Percentiles rank a stretch among this genome's conserved stretches.
phyloP scores from a whole-genome alignment of 2,888 invertebrate genomes.

The Mimachlamys varia region DNA sequence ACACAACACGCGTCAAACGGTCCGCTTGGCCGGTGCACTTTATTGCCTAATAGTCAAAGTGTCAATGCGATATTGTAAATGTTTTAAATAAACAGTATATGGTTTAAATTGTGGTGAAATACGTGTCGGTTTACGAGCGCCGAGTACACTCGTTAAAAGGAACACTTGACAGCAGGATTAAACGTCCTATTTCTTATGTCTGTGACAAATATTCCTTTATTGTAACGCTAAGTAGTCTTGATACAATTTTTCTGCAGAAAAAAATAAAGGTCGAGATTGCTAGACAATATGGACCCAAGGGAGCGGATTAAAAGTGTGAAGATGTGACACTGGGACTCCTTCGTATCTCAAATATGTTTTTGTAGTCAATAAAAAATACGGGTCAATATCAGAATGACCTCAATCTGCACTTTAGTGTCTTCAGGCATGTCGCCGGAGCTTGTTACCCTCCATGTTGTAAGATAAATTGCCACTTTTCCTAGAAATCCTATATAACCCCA shows the following conservation, averaged over 20 bases:
- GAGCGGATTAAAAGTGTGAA: not conserved
- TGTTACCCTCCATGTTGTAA: not conserved
- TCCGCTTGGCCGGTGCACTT: not conserved
- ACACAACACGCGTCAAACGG: not conserved
- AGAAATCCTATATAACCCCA: conserved; percentile 34
- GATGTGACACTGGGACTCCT: not conserved
- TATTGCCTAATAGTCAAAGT: not conserved
- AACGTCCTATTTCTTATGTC: not conserved
- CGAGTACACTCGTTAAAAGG: not conserved
- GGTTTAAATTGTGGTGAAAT: conserved; percentile 17
- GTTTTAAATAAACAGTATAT: conserved; percentile 28
- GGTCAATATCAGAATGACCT: not conserved
- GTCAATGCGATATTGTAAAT: conserved; percentile 15
- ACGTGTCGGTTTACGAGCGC: not conserved
- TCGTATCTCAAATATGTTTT: not conserved
- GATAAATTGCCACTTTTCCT: conserved; percentile 31
- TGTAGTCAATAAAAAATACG: conserved; percentile 4
- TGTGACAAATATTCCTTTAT: conserved; percentile 22
- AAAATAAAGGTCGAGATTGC: conserved; percentile 25
- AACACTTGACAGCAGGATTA: conserved; percentile 5
- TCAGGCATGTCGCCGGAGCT: not conserved
- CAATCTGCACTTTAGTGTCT: not conserved
- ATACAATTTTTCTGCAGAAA: conserved; percentile 34
- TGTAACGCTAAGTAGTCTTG: conserved; percentile 21
- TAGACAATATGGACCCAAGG: conserved; percentile 24